Evolutionary conservation across 1,140 invertebrate species (phyloP), one percentile per base, ranked within the genome.

Genomic region (Arctopsyche grandis): DNA sequence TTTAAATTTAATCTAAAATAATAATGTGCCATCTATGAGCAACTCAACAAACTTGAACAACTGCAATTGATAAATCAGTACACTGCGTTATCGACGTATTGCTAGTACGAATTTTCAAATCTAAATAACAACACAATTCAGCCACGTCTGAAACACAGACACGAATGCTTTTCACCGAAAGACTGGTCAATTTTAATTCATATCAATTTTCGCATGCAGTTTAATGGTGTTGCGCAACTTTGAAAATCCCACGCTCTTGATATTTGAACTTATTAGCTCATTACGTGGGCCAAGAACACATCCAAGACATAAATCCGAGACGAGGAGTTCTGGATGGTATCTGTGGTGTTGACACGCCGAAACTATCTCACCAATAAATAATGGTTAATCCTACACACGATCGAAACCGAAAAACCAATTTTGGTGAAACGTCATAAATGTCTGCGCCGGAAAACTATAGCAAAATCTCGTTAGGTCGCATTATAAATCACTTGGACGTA

Each of bases 291-390:
- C 9, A 60, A 19, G 16, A 60, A 60, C 56, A 60, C 19, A 60
- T 19, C 56, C 21, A 19, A 60, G 5, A 60, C 21, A 19, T 60
- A 19, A 60, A 9, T 60, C 21, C 21, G 56, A 60, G 56, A 60
- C 7, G 56, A 60, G 56, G 1, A 60, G 29, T 38, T 38, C 29
- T 38, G 29, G 29, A 38, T 38, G 29, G 29, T 38, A 1, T 38
- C 29, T 38, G 29, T 7, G 29, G 14, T 60, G 14, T 60, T 21
- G 56, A 60, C 56, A 60, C 16, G 56, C 21, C 16, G 7, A 60
- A 60, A 60, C 56, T 60, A 60, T 60, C 56, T 60, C 56, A 60
- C 56, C 56, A 19, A 60, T 60, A 60, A 60, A 60, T 60, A 19
- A 60, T 19, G 9, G n/a, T 21, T 60, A 21, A 60, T 60, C 56